Base-by-base conservation (phyloP, 2,113 vertebrate species). In the Ceuthmochares aereus region DNA sequence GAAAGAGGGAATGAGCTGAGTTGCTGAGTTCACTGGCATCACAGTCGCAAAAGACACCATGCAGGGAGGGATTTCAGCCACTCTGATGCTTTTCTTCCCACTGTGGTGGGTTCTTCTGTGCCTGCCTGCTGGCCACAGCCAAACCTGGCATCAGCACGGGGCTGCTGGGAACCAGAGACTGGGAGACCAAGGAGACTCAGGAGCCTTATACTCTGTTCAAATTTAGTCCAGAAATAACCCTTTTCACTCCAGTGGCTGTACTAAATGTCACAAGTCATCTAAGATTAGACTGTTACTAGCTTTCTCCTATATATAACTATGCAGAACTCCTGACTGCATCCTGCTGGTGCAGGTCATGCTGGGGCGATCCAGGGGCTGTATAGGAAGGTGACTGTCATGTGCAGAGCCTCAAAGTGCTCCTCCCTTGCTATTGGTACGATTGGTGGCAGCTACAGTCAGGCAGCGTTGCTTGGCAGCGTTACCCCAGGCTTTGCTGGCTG, bases 241-340 rank as follows among this genome's bases (percentile, higher is more conserved):
- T 74, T 93, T 96, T 95, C 74, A 89, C 84, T 90, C 47, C 7
- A 5, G 58, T 92, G 78, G 58, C 96, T 95, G 69, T 81, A 87
- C 88, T 91, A 98, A 98, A 98, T 97, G 98, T 98, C 97, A 97
- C 66, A 97, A 97, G 98, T 97, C 97, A 98, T 97, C 97, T 98
- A 98, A 98, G 92, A 97, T 97, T 98, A 98, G 97, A 92, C 91
- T 97, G 92, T 97, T 96, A 97, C 87, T 94, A 95, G 91, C 86
- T 93, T 60, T n/a, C 49, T 97, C 95, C 97, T 98, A 97, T 98
- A 97, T 97, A 96, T 97, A 98, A 97, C 94, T 7, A 3, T 27
- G 11, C 42, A 17, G 73, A 55, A 43, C 90, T 69, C 62, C 69
- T 94, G 86, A 70, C 69, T 91, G 85, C 73, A 82, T 95, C 87